These are phyloP conservation scores for Pseudocheirus occidentalis DNA, from an alignment of 2,797 vertebrate species.

Conservation along the genomic window DNA sequence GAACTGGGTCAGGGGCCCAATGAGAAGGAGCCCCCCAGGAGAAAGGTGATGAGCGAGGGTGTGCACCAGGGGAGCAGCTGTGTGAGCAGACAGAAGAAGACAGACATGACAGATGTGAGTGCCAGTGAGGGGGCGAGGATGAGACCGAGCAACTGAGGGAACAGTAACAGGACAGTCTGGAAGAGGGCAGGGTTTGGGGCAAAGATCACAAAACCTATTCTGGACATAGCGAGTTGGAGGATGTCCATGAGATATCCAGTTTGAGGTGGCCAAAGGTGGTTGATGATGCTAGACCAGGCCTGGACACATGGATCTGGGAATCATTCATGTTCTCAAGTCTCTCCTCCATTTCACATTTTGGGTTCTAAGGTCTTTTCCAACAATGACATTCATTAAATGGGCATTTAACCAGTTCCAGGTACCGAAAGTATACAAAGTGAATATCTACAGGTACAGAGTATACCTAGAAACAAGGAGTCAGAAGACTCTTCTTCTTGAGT, in stretches of 20 bases:
- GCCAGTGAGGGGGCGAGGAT: background rate
- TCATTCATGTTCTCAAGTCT: background rate
- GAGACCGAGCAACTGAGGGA: background rate
- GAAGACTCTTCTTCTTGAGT: too few species aligned
- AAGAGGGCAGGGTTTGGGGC: background rate
- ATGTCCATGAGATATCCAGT: too few species aligned
- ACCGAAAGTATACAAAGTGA: too few species aligned
- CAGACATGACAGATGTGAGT: background rate
- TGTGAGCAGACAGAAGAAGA: background rate
- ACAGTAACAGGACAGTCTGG: background rate
- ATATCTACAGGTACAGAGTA: too few species aligned
- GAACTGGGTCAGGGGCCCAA: background rate
- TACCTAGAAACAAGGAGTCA: background rate
- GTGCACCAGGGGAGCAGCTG: background rate
- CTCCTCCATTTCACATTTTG: background rate
- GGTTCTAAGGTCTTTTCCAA: background rate
- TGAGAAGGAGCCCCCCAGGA: background rate
- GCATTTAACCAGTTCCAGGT: too few species aligned
- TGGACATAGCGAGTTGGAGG: too few species aligned
- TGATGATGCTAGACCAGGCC: too few species aligned
- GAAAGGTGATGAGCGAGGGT: background rate
- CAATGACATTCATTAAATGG: background rate
- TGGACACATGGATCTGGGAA: background rate
- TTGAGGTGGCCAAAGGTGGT: background rate
- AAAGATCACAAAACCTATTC: background rate